Percentiles rank a stretch among this genome's conserved stretches.
Evolutionary conservation across 2,797 vertebrate species (phyloP).

Genomic region (Enteromius unitaeniatus): DNA sequence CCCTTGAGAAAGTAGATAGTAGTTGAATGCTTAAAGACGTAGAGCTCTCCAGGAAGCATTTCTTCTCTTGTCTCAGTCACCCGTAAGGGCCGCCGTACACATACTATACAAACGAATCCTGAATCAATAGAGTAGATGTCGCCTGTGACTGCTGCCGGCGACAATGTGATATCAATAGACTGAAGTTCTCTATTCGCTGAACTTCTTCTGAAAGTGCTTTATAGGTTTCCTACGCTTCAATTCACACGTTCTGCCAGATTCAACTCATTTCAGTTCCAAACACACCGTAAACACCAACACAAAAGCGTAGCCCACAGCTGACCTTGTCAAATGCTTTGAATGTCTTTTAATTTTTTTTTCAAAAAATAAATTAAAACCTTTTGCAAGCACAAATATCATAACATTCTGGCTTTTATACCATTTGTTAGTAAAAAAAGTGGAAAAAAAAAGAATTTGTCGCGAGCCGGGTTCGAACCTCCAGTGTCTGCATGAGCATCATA

Average conservation of each 20-base stretch:
- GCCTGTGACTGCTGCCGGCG: not conserved
- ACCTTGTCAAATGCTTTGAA: not conserved
- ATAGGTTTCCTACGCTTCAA: constrained; percentile 7
- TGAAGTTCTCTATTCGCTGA: constrained; percentile 1
- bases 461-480: not conserved
- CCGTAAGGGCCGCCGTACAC: not conserved
- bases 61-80: not conserved
- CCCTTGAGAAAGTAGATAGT: not conserved
- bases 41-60: not conserved
- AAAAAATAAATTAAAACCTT: not conserved
- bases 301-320: constrained; percentile 8
- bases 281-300: not conserved
- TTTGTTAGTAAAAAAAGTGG: not conserved
- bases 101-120: not conserved
- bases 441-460: not conserved
- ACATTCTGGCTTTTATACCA: not conserved
- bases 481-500: not conserved
- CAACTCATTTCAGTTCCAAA: not conserved
- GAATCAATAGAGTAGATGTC: not conserved
- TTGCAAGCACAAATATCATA: not conserved
- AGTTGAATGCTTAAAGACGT: not conserved
- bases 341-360: not conserved
- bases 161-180: not conserved
- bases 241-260: constrained; percentile 1
- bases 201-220: not conserved